phyloP scores from a whole-genome alignment of 1,140 invertebrate genomes.

The Drosophila novamexicana region DNA sequence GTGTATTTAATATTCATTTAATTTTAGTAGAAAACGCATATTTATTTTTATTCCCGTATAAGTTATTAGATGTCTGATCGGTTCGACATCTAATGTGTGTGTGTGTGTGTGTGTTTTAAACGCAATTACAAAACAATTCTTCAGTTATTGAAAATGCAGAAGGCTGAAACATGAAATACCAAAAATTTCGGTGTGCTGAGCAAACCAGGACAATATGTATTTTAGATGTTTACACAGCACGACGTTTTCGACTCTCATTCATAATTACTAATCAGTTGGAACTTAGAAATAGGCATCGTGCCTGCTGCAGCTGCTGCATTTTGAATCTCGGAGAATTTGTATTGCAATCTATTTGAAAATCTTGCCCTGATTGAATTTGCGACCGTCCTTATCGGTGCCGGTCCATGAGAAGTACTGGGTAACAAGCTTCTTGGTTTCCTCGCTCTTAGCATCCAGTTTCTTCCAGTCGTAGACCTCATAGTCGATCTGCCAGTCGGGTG shows the following conservation, averaged over 20 bases:
- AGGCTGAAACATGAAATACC: slow-evolving; percentile 35
- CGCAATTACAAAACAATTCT: slow-evolving; percentile 55
- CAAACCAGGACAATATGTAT: slow-evolving; percentile 34
- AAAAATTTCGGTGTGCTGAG: slow-evolving; percentile 43
- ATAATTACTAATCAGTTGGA: slow-evolving; percentile 64
- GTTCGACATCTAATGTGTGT: slow-evolving; percentile 41
- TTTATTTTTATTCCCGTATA: slow-evolving; percentile 59
- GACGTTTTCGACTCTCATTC: slow-evolving; percentile 44
- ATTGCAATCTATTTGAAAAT: slow-evolving; percentile 96
- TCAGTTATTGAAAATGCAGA: slow-evolving; percentile 56
- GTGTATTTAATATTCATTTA: no score
- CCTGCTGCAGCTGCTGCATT: slow-evolving; percentile 30
- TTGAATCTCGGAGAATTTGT: slow-evolving; percentile 61
- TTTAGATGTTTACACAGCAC: slow-evolving; percentile 42
- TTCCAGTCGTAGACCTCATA: slow-evolving; percentile 99
- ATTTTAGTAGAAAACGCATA: slow-evolving; percentile 64
- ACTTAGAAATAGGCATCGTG: slow-evolving; percentile 62
- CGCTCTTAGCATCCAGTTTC: slow-evolving; percentile 93
- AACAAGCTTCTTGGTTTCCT: slow-evolving; percentile 95
- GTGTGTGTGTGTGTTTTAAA: slow-evolving; percentile 17
- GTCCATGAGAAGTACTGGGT: slow-evolving; percentile 97
- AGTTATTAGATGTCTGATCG: slow-evolving; percentile 68
- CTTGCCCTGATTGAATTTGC: slow-evolving; percentile 99
- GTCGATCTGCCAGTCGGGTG: slow-evolving; percentile 97
- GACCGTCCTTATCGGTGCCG: slow-evolving; percentile 93